Base-by-base conservation (phyloP, 2,113 vertebrate species). In the Origma solitaria region DNA sequence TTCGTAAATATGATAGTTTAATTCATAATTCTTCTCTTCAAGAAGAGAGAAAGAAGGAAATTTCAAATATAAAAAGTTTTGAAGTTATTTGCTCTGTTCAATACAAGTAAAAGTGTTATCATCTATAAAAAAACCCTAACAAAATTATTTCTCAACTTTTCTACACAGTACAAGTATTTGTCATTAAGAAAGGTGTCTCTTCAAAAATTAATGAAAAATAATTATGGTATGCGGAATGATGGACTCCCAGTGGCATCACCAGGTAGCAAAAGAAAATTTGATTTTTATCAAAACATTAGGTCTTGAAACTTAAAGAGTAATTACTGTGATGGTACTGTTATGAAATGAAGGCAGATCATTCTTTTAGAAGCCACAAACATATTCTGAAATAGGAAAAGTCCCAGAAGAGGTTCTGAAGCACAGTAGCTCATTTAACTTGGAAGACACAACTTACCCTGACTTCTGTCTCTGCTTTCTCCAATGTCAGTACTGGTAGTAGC, bases 401-500 rank as follows among this genome's bases (percentile, higher is more conserved):
- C 4, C 10, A 13, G 15, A 33, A 70, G 64, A 25, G 7, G 5
- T 27, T 68, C 13, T 38, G 37, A 94, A 83, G 60, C 28, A 56
- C 17, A 86, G 11, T 1, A 85, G 37, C 12, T 49, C 6, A 33
- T 24, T 66, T 25, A 49, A 61, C 16, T 35, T 56, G 20, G 12
- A 86, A 71, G 13, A 86, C 14, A 56, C 7, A 44, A 20, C 80
- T 96, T 98, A 99, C 99, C 99, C 98, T 99, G 98, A 95, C 95
- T 98, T 93, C 98, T 98, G 93, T 98, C 98, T 97, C 99, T 98
- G 97, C 98, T 99, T 95, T 99, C 98, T 94, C 99, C 98, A 60
- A 99, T 98, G 94, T 99, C 99, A 65, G 99, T 99, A 97, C 99
- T 99, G 79, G 99, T 99, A 84, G 99, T 99, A 71, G 99, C 99